Evolutionary conservation across 2,797 vertebrate species (phyloP).

Genomic region (Anguilla pacifica): DNA sequence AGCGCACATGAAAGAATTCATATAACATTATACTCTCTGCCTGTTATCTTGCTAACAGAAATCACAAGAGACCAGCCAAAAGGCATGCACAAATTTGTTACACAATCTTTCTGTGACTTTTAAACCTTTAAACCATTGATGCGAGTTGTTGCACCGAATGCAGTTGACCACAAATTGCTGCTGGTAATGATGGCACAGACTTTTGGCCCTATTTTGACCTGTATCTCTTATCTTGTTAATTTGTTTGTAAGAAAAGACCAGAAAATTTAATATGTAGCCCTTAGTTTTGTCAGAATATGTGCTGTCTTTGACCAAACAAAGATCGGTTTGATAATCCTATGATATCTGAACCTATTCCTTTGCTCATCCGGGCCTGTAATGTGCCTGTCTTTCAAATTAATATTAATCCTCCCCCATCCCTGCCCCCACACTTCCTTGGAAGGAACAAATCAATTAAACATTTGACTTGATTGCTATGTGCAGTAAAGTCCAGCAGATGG

Average conservation of each 20-base stretch:
- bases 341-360: not conserved
- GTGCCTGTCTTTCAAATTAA: not conserved
- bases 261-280: not conserved
- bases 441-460: not conserved
- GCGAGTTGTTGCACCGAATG: not conserved
- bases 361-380: not conserved
- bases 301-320: too few relatives aligned
- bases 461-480: not conserved
- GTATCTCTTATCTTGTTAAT: not conserved
- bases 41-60: too few relatives aligned
- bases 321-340: too few relatives aligned
- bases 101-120: not conserved
- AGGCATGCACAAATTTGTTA: not conserved
- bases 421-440: not conserved
- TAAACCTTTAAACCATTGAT: not conserved
- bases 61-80: too few relatives aligned
- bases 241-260: not conserved
- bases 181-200: not conserved
- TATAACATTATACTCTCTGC: not conserved
- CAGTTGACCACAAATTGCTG: too few relatives aligned
- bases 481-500: not conserved
- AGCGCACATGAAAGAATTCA: too few relatives aligned
- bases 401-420: not conserved
- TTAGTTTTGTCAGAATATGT: too few relatives aligned
- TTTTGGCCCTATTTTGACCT: not conserved